Percentiles rank a stretch among this genome's conserved stretches.
Conservation (phyloP, 2,113 vertebrate genomes). For the western clawed frog (Xenopus tropicalis) region DNA sequence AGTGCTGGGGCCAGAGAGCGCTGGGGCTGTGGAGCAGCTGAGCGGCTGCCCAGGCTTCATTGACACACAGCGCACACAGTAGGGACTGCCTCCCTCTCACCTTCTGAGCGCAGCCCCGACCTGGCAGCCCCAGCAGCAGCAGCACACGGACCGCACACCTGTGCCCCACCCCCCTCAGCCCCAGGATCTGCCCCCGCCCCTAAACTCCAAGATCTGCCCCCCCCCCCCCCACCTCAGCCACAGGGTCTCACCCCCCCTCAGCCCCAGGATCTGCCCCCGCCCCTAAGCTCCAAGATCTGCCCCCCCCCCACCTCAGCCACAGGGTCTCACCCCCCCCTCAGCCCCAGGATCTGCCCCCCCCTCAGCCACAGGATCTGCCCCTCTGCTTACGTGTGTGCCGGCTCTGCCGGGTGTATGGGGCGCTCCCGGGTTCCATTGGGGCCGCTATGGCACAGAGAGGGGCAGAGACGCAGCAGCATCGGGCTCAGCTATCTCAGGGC, state of each 20-base stretch:
- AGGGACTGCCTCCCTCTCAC: neutral
- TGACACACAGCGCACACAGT: neutral
- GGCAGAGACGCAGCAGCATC: too few relatives aligned
- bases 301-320: neutral
- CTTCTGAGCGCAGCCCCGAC: neutral
- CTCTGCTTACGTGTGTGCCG: conserved; percentile 12
- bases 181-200: neutral
- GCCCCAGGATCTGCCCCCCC: neutral
- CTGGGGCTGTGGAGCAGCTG: neutral
- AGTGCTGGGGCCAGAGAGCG: neutral
- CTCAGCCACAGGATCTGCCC: neutral
- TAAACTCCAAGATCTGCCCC: too few relatives aligned
- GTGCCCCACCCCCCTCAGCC: neutral
- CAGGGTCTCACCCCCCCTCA: too few relatives aligned
- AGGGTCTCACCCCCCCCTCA: neutral
- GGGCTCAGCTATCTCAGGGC: too few relatives aligned
- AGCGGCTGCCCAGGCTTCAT: neutral
- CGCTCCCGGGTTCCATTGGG: too few relatives aligned
- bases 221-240: too few relatives aligned
- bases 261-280: neutral
- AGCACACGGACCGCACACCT: conserved; percentile 2
- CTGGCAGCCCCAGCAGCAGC: neutral
- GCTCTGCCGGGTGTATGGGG: neutral
- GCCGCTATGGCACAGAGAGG: too few relatives aligned
- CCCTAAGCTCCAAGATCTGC: neutral